A percentile compares a stretch with the other conserved stretches of the same genome.
Conservation (phyloP, 2,797 vertebrate genomes). For the Poeciliopsis presidionis region DNA sequence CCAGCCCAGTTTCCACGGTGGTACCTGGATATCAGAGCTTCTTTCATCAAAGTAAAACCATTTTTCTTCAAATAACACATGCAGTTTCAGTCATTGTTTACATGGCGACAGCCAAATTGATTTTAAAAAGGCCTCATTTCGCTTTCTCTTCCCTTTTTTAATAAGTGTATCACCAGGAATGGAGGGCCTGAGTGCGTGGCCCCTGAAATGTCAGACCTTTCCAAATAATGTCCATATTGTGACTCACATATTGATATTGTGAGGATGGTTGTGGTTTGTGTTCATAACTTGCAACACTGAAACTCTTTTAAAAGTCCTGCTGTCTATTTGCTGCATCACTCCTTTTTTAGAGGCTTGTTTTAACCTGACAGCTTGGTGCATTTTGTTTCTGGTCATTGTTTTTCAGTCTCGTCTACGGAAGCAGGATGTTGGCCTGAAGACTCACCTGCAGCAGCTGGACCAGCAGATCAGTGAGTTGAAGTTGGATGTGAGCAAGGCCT, state of each 20-base stretch:
- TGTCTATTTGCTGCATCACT: background rate
- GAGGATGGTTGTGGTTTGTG: background rate
- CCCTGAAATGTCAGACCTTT: background rate
- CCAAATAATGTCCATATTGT: too few relatives aligned
- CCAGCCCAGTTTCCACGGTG: background rate
- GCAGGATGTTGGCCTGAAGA: slow-evolving; percentile 91
- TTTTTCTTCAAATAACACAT: background rate
- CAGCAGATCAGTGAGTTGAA: slow-evolving; percentile 92
- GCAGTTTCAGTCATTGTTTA: background rate
- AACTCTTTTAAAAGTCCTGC: slow-evolving; percentile 4
- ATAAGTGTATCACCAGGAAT: background rate
- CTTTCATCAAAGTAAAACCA: background rate
- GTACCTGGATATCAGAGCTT: background rate
- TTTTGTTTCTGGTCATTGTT: slow-evolving; percentile 2
- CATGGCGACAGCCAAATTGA: background rate
- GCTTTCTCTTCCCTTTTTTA: background rate
- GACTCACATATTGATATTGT: background rate
- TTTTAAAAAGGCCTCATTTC: background rate
- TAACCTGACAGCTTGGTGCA: slow-evolving; percentile 8
- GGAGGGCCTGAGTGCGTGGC: background rate
- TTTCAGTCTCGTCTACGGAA: slow-evolving; percentile 86
- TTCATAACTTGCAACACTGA: background rate
- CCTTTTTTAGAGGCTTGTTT: background rate
- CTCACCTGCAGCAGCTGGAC: slow-evolving; percentile 91
- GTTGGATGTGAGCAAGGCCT: slow-evolving; percentile 85